Base-by-base conservation (phyloP, 2,113 vertebrate species). In the Microcebus lehilahytsara region DNA sequence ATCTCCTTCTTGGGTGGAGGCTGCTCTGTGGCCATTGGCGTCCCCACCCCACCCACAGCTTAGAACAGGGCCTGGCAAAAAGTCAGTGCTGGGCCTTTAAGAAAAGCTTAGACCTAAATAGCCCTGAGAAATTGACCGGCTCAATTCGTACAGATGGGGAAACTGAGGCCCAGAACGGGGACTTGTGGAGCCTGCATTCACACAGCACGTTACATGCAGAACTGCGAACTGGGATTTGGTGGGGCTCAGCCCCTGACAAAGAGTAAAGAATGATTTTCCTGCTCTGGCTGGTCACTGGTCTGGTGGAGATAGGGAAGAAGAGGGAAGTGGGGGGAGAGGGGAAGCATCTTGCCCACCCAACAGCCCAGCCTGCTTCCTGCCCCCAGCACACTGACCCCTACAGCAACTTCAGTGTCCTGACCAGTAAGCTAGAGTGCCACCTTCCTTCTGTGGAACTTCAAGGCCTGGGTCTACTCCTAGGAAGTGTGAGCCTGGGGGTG, bases 51-150 rank as follows among this genome's bases (percentile, higher is more conserved):
- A 25, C 5, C 9, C 22, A 25, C 13, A 90, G 80, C 12, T 56
- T 62, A 75, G 23, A 34, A 64, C 51, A 93, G 62, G 30, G 77
- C 17, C 67, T 85, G 56, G 32, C 37, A 30, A 51, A 79, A 40
- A 75, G 51, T 8, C 11, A 64, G 42, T 77, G 17, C 11, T 49
- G 42, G 85, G 81, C 53, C 7, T 89, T 89, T 83, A 86, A 72
- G 83, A 27, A 87, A 92, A 94, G 66, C 42, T 91, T 77, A 85
- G 32, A 93, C 75, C 51, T 40, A 78, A 89, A 95, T 32, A 95
- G 60, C 32, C 23, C 71, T 74, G 77, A 93, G 40, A 96, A 85
- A 78, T 60, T 94, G 95, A 56, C 12, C 62, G 56, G 34, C 27
- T 27, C 67, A 86, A 84, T 5, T 91, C 89, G 79, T 46, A 92